These are phyloP conservation scores for Percopsis omiscomaycus DNA, from an alignment of 2,797 vertebrate species.

Conservation along the genomic window DNA sequence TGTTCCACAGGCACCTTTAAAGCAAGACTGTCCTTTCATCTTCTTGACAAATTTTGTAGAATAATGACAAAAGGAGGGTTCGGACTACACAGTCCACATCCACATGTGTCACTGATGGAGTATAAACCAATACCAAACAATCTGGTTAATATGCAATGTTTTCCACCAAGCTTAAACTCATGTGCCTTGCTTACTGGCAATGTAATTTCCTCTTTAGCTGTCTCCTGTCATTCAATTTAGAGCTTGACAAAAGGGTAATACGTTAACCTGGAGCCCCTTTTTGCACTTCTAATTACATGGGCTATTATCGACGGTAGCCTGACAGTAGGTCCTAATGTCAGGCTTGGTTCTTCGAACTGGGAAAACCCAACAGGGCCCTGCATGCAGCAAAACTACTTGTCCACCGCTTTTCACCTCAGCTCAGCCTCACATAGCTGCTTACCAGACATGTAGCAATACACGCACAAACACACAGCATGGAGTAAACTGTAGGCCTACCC, in stretches of 20 bases:
- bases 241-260: too few relatives aligned
- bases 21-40: slow-evolving; percentile 21
- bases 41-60: slow-evolving; percentile 39
- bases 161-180: background rate
- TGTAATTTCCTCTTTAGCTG: slow-evolving; percentile 19
- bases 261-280: too few relatives aligned
- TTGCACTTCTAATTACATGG: background rate
- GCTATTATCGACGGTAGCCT: slow-evolving; percentile 52
- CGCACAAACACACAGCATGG: slow-evolving; percentile 66
- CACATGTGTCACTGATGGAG: slow-evolving; percentile 25
- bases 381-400: slow-evolving; percentile 66
- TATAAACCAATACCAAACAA: slow-evolving; percentile 12
- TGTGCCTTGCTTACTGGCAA: background rate
- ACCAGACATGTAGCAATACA: slow-evolving; percentile 66
- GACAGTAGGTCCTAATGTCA: slow-evolving; percentile 42
- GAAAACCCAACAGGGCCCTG: slow-evolving; percentile 69
- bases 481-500: slow-evolving; percentile 68
- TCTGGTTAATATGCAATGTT: background rate
- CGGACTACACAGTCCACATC: slow-evolving; percentile 33
- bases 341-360: slow-evolving; percentile 42
- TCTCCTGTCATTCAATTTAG: too few relatives aligned
- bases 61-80: slow-evolving; percentile 39
- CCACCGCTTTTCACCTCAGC: slow-evolving; percentile 75
- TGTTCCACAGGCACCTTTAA: slow-evolving; percentile 22
- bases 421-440: slow-evolving; percentile 77